Conservation (phyloP, 2,888 invertebrate genomes). For the Cantharis nigra region DNA sequence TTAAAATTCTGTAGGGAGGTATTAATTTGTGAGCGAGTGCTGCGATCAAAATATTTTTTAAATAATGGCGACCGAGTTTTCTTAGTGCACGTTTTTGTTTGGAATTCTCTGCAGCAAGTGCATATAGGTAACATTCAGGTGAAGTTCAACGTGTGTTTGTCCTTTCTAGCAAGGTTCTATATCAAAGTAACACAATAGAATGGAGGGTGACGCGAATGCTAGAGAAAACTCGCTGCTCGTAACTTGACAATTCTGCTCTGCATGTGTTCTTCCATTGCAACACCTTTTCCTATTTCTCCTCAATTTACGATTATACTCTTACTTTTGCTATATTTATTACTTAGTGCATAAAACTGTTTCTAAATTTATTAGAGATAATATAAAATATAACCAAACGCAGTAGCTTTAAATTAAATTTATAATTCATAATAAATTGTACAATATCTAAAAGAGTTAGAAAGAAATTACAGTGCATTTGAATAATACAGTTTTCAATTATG, state of each 20-base stretch:
- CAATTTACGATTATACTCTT: slow-evolving; percentile 16
- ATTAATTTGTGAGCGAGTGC: not conserved
- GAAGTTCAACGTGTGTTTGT: slow-evolving; percentile 17
- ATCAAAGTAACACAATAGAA: slow-evolving; percentile 19
- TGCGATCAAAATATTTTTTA: not conserved
- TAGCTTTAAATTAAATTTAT: not conserved
- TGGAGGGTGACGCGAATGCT: slow-evolving; percentile 22
- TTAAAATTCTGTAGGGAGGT: too few relatives aligned
- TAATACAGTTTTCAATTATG: not conserved
- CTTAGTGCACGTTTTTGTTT: not conserved
- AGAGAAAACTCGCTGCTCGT: slow-evolving; percentile 17
- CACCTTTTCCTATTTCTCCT: slow-evolving; percentile 19
- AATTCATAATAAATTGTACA: not conserved
- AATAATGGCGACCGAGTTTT: not conserved
- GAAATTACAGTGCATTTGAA: not conserved
- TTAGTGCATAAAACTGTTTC: not conserved
- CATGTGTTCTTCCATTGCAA: slow-evolving; percentile 21
- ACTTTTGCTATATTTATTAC: not conserved
- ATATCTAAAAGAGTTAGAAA: not conserved
- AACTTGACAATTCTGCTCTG: slow-evolving; percentile 18
- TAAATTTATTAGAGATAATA: not conserved
- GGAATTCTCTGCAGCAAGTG: slow-evolving; percentile 10
- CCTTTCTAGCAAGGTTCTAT: slow-evolving; percentile 13
- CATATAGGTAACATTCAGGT: slow-evolving; percentile 15
- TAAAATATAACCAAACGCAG: not conserved